phyloP scores from a whole-genome alignment of 2,888 invertebrate species.

The Druceiella hillmani region DNA sequence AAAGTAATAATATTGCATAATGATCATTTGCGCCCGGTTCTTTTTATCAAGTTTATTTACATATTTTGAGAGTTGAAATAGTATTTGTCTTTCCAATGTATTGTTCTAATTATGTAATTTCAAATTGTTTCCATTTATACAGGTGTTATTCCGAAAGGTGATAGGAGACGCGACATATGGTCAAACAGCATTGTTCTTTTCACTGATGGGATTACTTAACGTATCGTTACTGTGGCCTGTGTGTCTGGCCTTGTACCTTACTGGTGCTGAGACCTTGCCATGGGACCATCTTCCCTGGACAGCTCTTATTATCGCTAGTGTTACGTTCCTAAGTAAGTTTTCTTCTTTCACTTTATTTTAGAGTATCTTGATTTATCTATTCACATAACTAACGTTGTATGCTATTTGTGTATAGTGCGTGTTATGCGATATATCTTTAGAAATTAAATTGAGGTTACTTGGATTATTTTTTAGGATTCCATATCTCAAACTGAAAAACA shows the following conservation, averaged over 20 bases:
- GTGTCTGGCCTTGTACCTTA: constrained; percentile 78
- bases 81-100: not conserved
- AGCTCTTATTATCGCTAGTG: constrained; percentile 73
- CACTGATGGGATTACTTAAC: constrained; percentile 84
- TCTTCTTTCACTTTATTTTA: too few species aligned
- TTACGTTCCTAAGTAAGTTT: constrained; percentile 66
- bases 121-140: constrained; percentile 10
- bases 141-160: constrained; percentile 92
- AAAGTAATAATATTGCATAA: too few species aligned
- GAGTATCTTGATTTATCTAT: too few species aligned
- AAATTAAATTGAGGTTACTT: too few species aligned
- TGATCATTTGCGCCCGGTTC: too few species aligned
- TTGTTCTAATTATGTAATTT: not conserved
- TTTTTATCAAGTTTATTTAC: too few species aligned
- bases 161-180: constrained; percentile 91
- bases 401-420: too few species aligned
- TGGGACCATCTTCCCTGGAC: constrained; percentile 87
- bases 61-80: not conserved
- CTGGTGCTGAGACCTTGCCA: constrained; percentile 77
- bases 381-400: too few species aligned
- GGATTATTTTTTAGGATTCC: too few species aligned
- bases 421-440: too few species aligned
- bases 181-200: constrained; percentile 90
- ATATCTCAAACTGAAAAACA: too few species aligned
- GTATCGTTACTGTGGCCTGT: constrained; percentile 89